Evolutionary conservation across 2,888 invertebrate genomes (phyloP), one percentile per base, ranked within the genome.

Genomic region (Nudaria mundana): DNA sequence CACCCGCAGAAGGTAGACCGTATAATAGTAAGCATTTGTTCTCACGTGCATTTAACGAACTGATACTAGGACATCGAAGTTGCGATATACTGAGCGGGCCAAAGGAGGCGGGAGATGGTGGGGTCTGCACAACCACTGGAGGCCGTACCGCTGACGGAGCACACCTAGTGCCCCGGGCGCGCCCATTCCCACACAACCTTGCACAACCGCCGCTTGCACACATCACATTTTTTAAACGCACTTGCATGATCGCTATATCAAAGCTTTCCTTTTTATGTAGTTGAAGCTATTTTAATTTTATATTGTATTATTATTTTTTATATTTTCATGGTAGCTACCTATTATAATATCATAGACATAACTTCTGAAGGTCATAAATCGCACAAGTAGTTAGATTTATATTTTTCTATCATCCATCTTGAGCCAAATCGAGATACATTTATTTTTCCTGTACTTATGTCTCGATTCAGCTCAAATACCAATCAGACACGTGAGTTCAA

Each of bases 1-100:
- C 93, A 93, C 91, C 92, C 92, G 93, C 93, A 92, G 93, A 93
- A 93, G 93, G 93, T 91, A 92, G 92, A 91, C 77, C 73, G 69
- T 82, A 74, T 48, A 71, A 81, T 81, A 79, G 86, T 89, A 90
- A 85, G 86, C 89, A 89, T 88, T 83, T 84, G 80, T 86, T 85
- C 81, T 89, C 90, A 90, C 89, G 84, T 85, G 89, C 88, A 87
- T 88, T 77, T 87, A 77, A 79, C 61, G 68, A 82, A 81, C 66
- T 78, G 83, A 81, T 86, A 76, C 59, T 81, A 70, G 70, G 84
- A 85, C 85, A 84, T 86, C 81, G 82, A 81, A 65, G 80, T 79
- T 78, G 78, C 68, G 73, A 71, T 57, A 66, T 56, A 79, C 76
- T 74, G 76, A 72, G 74, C 81, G 81, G 83, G 82, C 81, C 76